Conservation (phyloP, 2,797 vertebrate species). For the Telmatherina bonti region DNA sequence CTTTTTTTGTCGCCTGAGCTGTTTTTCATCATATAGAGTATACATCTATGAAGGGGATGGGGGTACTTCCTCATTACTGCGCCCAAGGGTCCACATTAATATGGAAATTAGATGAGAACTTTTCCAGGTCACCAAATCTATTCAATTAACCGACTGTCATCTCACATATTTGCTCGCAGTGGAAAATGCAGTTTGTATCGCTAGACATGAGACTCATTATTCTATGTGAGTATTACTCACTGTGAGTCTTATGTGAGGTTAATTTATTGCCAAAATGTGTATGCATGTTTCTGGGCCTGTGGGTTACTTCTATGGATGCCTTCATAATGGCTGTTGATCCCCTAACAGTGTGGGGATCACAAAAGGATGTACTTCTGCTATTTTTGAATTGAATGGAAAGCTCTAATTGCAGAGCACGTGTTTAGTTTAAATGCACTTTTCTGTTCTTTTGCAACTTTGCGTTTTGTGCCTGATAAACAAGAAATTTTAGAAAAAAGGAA, state of each 20-base stretch:
- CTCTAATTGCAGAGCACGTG: not conserved
- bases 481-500: not conserved
- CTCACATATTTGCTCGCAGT: slow-evolving; percentile 53
- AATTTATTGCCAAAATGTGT: slow-evolving; percentile 12
- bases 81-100: slow-evolving; percentile 45
- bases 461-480: not conserved
- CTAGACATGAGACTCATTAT: slow-evolving; percentile 8
- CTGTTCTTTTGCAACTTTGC: not conserved
- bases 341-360: slow-evolving; percentile 28
- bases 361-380: slow-evolving; percentile 27
- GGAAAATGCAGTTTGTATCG: slow-evolving; percentile 7
- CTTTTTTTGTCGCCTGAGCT: slow-evolving; percentile 12
- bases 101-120: slow-evolving; percentile 63
- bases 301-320: slow-evolving; percentile 28
- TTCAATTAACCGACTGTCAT: slow-evolving; percentile 65
- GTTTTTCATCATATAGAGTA: slow-evolving; percentile 21
- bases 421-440: slow-evolving; percentile 22
- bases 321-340: slow-evolving; percentile 51
- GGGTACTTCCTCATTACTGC: slow-evolving; percentile 13
- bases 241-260: slow-evolving; percentile 19
- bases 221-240: not conserved
- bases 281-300: slow-evolving; percentile 9
- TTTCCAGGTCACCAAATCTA: slow-evolving; percentile 75
- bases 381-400: slow-evolving; percentile 33
- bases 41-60: not conserved